Base-by-base conservation (phyloP, 2,888 invertebrate species). In the Drosophila paranaensis region DNA sequence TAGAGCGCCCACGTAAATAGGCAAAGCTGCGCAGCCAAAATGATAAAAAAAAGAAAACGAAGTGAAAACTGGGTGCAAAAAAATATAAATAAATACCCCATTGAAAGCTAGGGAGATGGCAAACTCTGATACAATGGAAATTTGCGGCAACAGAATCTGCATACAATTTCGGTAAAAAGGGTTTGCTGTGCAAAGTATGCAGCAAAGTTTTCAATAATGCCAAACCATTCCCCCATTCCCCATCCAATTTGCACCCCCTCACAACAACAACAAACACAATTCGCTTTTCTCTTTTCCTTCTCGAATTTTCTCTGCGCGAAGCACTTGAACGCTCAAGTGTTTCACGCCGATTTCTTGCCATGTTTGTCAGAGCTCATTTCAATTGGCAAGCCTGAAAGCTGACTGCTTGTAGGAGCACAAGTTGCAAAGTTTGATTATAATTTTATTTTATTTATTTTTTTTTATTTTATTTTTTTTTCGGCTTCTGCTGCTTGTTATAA, bases 241-340 rank as follows among this genome's bases (percentile, higher is more conserved):
- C 6, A 14, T 6, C 9, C 46, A 20, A 16, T n/a, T 27, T 37
- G 3, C 6, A 20, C 3, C 27, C 10, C 27, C n/a, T 20, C 54
- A 3, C n/a, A 25, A 9, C 53, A 51, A 48, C 46, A 53, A 43
- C 42, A 39, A 39, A 14, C 77, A 79, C 79, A 82, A 77, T 74
- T 78, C 11, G 39, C n/a, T 16, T 48, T 48, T 10, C 48, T 6
- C n/a, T 27, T n/a, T n/a, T 27, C 10, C 6, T 27, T 37, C 33
- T 35, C 14, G 6, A 6, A n/a, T 40, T 40, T 6, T 6, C 40
- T n/a, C 71, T 67, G 77, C 74, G 79, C 78, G 70, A 79, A 76
- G 79, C 74, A 80, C 91, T 91, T 89, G 82, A 89, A 74, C 73
- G 77, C 83, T 82, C 82, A 89, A 91, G 88, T 84, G 81, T 88